Percentiles rank a stretch among this genome's conserved stretches.
Evolutionary conservation across 1,140 invertebrate genomes (phyloP).

Genomic region (Cydia pomonella): DNA sequence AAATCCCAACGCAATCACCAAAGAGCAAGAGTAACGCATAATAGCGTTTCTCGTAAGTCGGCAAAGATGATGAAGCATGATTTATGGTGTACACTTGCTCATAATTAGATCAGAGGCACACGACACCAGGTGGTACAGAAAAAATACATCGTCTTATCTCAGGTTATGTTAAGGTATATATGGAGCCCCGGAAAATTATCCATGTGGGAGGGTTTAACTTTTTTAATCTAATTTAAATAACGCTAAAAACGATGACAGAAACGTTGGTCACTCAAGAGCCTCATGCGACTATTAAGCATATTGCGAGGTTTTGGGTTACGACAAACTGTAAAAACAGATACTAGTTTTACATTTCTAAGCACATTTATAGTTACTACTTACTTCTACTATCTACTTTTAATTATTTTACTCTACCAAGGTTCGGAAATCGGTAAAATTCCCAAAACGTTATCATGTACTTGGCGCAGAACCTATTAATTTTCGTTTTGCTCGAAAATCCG

Average conservation of each 20-base stretch:
- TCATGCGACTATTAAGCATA: no score
- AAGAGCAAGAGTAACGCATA: not conserved
- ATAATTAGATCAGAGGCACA: conserved; percentile 56
- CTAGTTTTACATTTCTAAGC: no score
- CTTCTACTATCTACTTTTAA: no score
- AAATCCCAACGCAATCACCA: not conserved
- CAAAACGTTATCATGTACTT: no score
- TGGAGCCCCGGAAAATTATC: not conserved
- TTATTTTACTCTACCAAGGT: no score
- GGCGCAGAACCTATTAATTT: no score
- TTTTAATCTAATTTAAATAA: not conserved
- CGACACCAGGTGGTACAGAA: conserved; percentile 29
- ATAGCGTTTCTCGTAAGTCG: not conserved
- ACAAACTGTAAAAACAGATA: no score
- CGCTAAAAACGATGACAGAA: not conserved
- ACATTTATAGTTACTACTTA: no score
- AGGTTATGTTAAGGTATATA: not conserved
- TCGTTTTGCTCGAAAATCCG: no score
- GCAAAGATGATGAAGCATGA: conserved; percentile 62
- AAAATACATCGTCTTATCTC: conserved; percentile 17
- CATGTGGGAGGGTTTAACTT: not conserved
- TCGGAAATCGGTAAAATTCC: no score
- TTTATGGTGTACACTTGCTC: conserved; percentile 53
- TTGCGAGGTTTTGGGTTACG: no score
- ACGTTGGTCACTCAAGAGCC: no score